Evolutionary conservation across 2,113 vertebrate species (phyloP).

Genomic region (Maccullochella peelii): DNA sequence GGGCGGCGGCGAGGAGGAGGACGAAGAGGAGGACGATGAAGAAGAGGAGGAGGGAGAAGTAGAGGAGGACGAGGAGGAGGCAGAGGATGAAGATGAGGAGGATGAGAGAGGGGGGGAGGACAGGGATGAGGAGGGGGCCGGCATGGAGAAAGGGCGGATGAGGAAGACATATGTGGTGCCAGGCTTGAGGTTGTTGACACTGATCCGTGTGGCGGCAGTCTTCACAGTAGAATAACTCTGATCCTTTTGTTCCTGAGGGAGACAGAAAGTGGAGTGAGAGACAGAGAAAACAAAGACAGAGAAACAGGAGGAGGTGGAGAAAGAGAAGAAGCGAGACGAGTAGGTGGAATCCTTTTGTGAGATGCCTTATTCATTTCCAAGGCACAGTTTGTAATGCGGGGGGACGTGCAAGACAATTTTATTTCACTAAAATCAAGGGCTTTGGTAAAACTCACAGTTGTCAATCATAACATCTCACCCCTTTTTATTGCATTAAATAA

Average conservation of each 20-base stretch:
- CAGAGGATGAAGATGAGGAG: conserved; percentile 78
- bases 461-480: too few species aligned
- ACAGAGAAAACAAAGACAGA: conserved; percentile 7
- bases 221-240: conserved; percentile 95
- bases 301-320: neutral
- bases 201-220: conserved; percentile 89
- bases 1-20: conserved; percentile 84
- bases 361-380: conserved; percentile 39
- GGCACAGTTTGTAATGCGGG: conserved; percentile 17
- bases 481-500: too few species aligned
- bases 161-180: conserved; percentile 96
- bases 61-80: conserved; percentile 82
- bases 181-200: conserved; percentile 93
- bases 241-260: conserved; percentile 91
- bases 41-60: conserved; percentile 79
- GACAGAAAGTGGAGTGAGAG: conserved; percentile 41
- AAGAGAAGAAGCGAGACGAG: conserved; percentile 27
- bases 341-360: conserved; percentile 57
- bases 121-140: conserved; percentile 86
- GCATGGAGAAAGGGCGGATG: conserved; percentile 88
- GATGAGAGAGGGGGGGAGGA: conserved; percentile 88
- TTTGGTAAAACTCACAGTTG: neutral
- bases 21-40: conserved; percentile 85
- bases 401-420: conserved; percentile 1
- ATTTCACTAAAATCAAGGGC: conserved; percentile 26